Percentiles rank a stretch among this genome's conserved stretches.
Conservation (phyloP, 2,113 vertebrate species). For the Tenrec ecaudatus region DNA sequence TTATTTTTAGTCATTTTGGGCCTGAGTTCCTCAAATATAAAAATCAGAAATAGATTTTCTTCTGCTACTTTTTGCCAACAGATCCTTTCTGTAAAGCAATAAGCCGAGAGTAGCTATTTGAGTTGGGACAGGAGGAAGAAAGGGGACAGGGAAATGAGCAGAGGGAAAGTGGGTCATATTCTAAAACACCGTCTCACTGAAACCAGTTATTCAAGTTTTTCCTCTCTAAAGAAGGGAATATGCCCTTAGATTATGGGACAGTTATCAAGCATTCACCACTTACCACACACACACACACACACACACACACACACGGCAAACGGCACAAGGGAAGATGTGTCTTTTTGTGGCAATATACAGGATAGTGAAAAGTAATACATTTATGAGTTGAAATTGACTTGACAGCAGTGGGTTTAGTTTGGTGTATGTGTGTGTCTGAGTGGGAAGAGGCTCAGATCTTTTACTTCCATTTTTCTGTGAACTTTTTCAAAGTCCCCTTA, state of each 20-base stretch:
- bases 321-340: no score
- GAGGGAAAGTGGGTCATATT: constrained; percentile 16
- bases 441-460: no score
- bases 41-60: neutral
- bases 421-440: no score
- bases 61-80: neutral
- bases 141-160: neutral
- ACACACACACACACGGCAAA: neutral
- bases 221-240: neutral
- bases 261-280: neutral
- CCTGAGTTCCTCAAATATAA: neutral
- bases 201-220: constrained; percentile 34
- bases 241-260: neutral
- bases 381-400: neutral
- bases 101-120: constrained; percentile 19
- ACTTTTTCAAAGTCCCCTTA: no score
- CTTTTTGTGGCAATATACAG: neutral
- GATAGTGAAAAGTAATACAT: constrained; percentile 3
- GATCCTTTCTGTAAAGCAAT: neutral
- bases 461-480: no score
- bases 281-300: neutral
- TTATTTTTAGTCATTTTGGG: neutral
- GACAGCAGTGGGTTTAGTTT: no score
- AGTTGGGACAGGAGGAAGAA: neutral
- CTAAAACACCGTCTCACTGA: constrained; percentile 34